These are phyloP conservation scores for Drosophila fuyamai DNA, from an alignment of 1,140 invertebrate genomes.

Conservation along the genomic window DNA sequence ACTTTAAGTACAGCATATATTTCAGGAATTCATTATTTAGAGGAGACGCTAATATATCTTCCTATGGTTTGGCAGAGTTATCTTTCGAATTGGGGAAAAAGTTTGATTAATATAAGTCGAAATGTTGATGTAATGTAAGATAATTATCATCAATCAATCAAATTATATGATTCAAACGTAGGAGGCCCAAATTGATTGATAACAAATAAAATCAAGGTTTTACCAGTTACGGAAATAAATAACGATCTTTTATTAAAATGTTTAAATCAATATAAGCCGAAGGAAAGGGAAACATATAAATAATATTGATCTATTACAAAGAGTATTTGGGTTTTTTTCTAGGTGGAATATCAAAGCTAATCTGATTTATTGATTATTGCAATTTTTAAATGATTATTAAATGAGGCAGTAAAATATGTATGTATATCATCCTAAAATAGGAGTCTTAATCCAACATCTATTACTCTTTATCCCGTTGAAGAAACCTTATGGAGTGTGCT, in stretches of 20 bases:
- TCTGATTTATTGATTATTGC: neutral
- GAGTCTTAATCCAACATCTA: neutral
- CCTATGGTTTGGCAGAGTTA: no score
- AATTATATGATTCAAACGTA: neutral
- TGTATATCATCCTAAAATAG: neutral
- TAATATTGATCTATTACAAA: slow-evolving; percentile 2
- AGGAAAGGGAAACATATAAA: neutral
- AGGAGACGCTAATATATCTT: no score
- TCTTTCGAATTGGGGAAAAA: no score
- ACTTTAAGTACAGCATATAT: no score
- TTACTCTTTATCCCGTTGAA: neutral
- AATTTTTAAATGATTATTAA: neutral
- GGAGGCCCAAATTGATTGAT: neutral
- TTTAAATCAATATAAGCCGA: neutral
- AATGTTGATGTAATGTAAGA: neutral
- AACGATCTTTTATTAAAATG: slow-evolving; percentile 2
- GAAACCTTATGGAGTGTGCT: neutral
- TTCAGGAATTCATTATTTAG: no score
- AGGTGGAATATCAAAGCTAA: neutral
- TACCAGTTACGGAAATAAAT: neutral
- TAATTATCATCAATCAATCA: neutral
- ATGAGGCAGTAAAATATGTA: neutral
- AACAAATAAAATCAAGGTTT: slow-evolving; percentile 1
- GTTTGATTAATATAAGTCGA: neutral
- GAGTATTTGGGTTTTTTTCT: neutral